Base-by-base conservation (phyloP, 2,797 vertebrate species). In the Lates japonicus region DNA sequence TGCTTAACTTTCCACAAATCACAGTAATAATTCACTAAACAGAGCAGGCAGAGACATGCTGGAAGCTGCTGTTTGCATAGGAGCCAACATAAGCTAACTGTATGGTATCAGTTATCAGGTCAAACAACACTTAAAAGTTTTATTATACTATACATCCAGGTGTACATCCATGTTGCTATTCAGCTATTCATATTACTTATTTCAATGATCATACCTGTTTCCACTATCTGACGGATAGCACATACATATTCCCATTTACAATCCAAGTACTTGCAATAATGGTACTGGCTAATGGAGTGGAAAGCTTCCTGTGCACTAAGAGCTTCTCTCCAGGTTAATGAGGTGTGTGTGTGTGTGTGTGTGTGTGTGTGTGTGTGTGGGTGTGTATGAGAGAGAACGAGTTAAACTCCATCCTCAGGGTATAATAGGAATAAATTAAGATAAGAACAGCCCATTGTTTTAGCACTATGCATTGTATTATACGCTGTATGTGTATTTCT, bases 281-380 rank as follows among this genome's bases (percentile, higher is more conserved):
- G 78, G 84, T 42, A 29, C 62, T 17, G 69, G 60, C 68, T 90
- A 90, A 91, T 90, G 91, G 85, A 87, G 83, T 58, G 76, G 68
- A 90, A 87, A 59, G 70, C 79, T 86, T 77, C 79, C 73, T 85
- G 79, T 84, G 81, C 63, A 74, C 76, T 84, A 67, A 84, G 66
- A 85, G 78, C 76, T 57, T 80, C 76, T 86, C 84, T 78, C 2
- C 68, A 64, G 85, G 80, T 88, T 92, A 90, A 90, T 88, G 85
- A 88, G 57, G 22, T 78, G 76, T 80, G 79, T 63, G 65, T 51
- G 58, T 82, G 60, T 70, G 41, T 79, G 42, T 51, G 61, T 61
- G 44, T 76, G 61, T 65, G 31, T 73, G 62, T 58, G 49, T 44
- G 22, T 44, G 48, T 74, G 54, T 60, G 62, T 68, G 79, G 60